Conservation (phyloP, 2,113 vertebrate species). For the Dissostichus mawsoni region DNA sequence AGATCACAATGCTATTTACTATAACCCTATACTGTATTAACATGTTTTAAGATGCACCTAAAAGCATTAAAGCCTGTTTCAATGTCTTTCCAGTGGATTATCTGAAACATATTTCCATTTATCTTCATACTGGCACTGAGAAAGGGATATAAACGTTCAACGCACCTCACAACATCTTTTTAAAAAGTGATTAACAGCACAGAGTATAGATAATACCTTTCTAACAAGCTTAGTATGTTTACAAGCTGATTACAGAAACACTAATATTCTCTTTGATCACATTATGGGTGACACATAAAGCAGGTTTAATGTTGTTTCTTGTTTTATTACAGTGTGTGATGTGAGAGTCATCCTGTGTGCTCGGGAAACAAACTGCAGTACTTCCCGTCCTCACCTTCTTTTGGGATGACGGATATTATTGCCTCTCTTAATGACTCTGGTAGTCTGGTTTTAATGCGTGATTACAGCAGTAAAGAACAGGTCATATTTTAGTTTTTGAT, state of each 20-base stretch:
- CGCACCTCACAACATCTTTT: neutral
- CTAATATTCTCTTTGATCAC: slow-evolving; percentile 1
- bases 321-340: neutral
- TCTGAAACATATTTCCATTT: slow-evolving; percentile 2
- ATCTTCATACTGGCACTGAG: slow-evolving; percentile 5
- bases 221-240: neutral
- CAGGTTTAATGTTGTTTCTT: neutral
- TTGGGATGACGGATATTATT: slow-evolving; percentile 1
- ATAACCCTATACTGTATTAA: too few species aligned
- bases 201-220: neutral
- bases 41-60: too few species aligned
- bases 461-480: slow-evolving; percentile 19
- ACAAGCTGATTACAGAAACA: neutral
- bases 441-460: neutral
- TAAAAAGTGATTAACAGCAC: slow-evolving; percentile 9
- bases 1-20: too few species aligned
- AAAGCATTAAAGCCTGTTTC: too few species aligned
- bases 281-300: neutral
- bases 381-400: neutral
- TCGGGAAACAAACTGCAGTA: neutral
- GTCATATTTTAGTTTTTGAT: slow-evolving; percentile 2
- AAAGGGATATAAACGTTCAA: neutral
- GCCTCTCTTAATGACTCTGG: slow-evolving; percentile 3
- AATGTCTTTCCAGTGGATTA: neutral
- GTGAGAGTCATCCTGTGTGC: slow-evolving; percentile 1